Evolutionary conservation across 2,113 vertebrate species (phyloP).

Genomic region (Hoplias malabaricus): DNA sequence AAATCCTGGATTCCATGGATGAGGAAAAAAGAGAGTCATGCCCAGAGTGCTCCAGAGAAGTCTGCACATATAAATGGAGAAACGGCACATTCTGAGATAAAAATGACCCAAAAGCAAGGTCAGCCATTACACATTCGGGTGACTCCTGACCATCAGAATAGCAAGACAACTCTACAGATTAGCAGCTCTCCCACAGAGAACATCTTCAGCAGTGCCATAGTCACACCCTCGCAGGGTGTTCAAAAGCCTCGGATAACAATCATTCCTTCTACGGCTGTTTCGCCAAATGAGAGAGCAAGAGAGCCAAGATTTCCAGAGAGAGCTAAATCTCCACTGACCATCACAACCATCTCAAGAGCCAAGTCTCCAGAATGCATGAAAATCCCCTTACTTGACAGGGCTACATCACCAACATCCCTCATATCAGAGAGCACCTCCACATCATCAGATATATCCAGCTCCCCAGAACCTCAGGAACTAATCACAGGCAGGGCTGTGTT

Average conservation of each 20-base stretch:
- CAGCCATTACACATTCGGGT: slow-evolving; percentile 92
- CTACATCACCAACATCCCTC: slow-evolving; percentile 86
- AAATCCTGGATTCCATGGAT: slow-evolving; percentile 98
- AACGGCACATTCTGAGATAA: slow-evolving; percentile 75
- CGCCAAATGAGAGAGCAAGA: slow-evolving; percentile 74
- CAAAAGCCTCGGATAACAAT: slow-evolving; percentile 94
- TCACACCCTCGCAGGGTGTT: slow-evolving; percentile 84
- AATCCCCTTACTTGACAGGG: slow-evolving; percentile 71
- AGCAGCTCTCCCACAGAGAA: slow-evolving; percentile 84
- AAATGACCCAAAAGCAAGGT: slow-evolving; percentile 86
- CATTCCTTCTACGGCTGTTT: slow-evolving; percentile 82
- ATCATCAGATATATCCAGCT: slow-evolving; percentile 73
- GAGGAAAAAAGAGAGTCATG: slow-evolving; percentile 83
- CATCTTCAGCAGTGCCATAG: slow-evolving; percentile 85
- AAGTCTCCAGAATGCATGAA: slow-evolving; percentile 82
- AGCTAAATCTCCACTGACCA: slow-evolving; percentile 90
- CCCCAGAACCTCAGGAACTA: slow-evolving; percentile 85
- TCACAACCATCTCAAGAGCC: slow-evolving; percentile 89
- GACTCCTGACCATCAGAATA: slow-evolving; percentile 90
- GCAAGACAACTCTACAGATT: slow-evolving; percentile 89
- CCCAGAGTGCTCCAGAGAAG: slow-evolving; percentile 74
- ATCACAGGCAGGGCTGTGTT: slow-evolving; percentile 91
- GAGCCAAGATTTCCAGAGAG: slow-evolving; percentile 78
- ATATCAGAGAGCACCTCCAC: slow-evolving; percentile 85
- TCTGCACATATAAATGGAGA: slow-evolving; percentile 67